These are phyloP conservation scores for Cyphomyrmex costatus DNA, from an alignment of 1,140 invertebrate genomes.

Conservation along the genomic window DNA sequence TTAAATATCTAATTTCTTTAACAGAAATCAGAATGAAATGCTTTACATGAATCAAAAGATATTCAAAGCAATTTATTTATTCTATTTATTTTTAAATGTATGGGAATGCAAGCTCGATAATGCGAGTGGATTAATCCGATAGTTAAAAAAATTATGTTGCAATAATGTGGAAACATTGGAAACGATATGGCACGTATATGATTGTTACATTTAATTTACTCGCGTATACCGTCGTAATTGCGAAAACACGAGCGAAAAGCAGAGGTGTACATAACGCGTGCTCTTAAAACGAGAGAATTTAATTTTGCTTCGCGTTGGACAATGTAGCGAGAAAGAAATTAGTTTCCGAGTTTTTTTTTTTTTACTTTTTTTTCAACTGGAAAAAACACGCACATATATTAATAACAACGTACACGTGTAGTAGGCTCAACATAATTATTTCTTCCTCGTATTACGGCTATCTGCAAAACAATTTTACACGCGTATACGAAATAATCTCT, in stretches of 20 bases:
- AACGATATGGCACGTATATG: slow-evolving; percentile 26
- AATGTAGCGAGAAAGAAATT: slow-evolving; percentile 56
- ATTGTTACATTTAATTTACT: slow-evolving; percentile 62
- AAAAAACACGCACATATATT: slow-evolving; percentile 40
- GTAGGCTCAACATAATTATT: slow-evolving; percentile 51
- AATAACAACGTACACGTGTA: slow-evolving; percentile 9
- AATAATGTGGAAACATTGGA: slow-evolving; percentile 25
- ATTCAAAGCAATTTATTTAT: background rate
- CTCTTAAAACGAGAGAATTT: slow-evolving; percentile 59
- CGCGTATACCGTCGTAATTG: slow-evolving; percentile 14
- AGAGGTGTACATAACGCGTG: slow-evolving; percentile 35
- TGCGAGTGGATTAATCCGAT: background rate
- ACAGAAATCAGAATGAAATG: background rate
- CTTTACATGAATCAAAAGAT: background rate
- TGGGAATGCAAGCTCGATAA: background rate
- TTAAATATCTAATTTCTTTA: background rate
- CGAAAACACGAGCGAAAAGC: slow-evolving; percentile 41
- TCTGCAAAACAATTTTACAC: slow-evolving; percentile 49
- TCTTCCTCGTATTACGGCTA: slow-evolving; percentile 43
- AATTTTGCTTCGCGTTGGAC: slow-evolving; percentile 53
- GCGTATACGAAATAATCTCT: slow-evolving; percentile 41
- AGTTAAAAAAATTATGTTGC: background rate
- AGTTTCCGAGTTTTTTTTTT: slow-evolving; percentile 30
- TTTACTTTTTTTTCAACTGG: background rate
- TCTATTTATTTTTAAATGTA: background rate